These are phyloP conservation scores for Cryptocephalus moraei DNA, from an alignment of 2,888 invertebrate genomes.

Conservation along the genomic window DNA sequence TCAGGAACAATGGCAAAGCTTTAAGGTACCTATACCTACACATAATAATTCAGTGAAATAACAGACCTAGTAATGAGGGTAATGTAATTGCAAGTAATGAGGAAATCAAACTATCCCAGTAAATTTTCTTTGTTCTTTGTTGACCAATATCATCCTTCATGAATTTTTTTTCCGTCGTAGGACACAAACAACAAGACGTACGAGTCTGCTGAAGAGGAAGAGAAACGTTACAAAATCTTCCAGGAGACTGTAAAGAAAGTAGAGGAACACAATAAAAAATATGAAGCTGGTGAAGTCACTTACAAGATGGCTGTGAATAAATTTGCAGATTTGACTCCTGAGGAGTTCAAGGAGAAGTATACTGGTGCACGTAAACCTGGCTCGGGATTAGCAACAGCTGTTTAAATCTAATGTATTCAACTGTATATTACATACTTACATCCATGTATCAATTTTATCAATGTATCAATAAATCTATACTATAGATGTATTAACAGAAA, in stretches of 20 bases:
- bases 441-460: no score
- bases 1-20: no score
- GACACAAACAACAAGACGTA: not conserved
- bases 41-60: not conserved
- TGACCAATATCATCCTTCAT: no score
- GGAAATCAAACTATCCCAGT: not conserved
- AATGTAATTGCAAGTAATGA: not conserved
- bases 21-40: no score
- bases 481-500: no score
- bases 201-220: slow-evolving; percentile 1
- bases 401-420: no score
- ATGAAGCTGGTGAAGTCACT: slow-evolving; percentile 1
- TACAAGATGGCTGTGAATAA: slow-evolving; percentile 5
- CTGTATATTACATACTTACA: no score
- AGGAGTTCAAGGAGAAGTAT: slow-evolving; percentile 1
- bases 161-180: no score
- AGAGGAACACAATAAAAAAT: slow-evolving; percentile 3
- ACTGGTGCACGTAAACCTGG: not conserved
- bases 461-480: no score
- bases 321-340: slow-evolving; percentile 4
- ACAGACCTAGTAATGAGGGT: not conserved
- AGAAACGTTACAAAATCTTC: slow-evolving; percentile 1
- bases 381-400: no score
- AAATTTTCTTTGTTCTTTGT: not conserved
- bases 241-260: slow-evolving; percentile 1